These are phyloP conservation scores for Allygus modestus DNA, from an alignment of 2,888 invertebrate genomes.

Conservation along the genomic window DNA sequence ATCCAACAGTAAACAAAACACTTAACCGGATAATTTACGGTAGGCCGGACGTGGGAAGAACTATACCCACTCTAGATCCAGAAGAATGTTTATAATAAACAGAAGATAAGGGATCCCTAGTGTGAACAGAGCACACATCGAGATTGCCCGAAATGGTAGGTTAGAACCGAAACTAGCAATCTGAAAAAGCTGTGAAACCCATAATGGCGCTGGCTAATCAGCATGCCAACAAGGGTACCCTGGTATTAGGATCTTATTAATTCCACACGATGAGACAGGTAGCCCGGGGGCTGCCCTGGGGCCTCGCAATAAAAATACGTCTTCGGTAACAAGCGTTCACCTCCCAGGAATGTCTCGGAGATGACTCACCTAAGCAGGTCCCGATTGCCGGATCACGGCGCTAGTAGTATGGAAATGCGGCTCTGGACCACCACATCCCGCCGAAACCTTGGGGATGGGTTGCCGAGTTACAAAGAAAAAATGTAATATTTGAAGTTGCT, in stretches of 20 bases:
- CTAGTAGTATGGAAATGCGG: not conserved
- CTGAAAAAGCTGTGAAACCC: slow-evolving; percentile 51
- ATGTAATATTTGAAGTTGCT: no score
- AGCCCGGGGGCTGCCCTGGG: slow-evolving; percentile 20
- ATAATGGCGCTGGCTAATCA: slow-evolving; percentile 48
- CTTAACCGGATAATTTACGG: not conserved
- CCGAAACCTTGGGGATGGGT: no score
- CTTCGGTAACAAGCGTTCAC: slow-evolving; percentile 29
- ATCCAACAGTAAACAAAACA: no score
- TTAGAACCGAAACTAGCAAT: slow-evolving; percentile 42
- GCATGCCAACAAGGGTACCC: slow-evolving; percentile 41
- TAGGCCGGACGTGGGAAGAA: not conserved
- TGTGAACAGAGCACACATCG: slow-evolving; percentile 52
- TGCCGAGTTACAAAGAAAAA: no score
- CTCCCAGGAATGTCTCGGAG: slow-evolving; percentile 34
- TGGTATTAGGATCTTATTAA: slow-evolving; percentile 52
- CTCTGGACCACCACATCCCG: not conserved
- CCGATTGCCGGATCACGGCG: not conserved
- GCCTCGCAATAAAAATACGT: slow-evolving; percentile 37
- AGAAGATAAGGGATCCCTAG: slow-evolving; percentile 30
- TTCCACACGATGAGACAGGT: slow-evolving; percentile 50
- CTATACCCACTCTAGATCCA: not conserved
- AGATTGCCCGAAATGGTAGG: slow-evolving; percentile 49
- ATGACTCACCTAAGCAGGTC: slow-evolving; percentile 14
- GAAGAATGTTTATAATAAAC: slow-evolving; percentile 12